Evolutionary conservation across 2,888 invertebrate species (phyloP).

Genomic region (Odontocolon sp.): DNA sequence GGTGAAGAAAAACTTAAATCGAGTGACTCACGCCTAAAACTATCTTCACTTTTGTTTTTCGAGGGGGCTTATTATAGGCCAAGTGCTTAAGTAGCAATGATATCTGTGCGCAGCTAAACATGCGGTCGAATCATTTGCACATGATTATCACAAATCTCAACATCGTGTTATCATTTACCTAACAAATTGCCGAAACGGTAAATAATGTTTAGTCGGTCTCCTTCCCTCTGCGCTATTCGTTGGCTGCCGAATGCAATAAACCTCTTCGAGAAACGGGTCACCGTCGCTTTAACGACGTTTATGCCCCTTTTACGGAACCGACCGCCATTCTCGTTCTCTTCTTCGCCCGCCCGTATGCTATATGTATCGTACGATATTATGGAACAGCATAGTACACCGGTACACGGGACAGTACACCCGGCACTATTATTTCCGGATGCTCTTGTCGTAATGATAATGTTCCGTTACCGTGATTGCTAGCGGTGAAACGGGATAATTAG

Average conservation of each 20-base stretch:
- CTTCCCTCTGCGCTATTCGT: constrained; percentile 29
- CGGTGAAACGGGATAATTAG: constrained; percentile 60
- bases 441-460: constrained; percentile 59
- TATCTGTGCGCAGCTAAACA: no score
- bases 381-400: neutral
- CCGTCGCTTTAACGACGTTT: constrained; percentile 59
- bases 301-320: constrained; percentile 65
- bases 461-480: constrained; percentile 60
- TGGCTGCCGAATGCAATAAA: constrained; percentile 52
- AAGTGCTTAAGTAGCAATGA: no score
- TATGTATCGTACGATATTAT: constrained; percentile 5
- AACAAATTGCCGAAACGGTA: constrained; percentile 59
- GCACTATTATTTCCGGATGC: constrained; percentile 68
- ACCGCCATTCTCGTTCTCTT: constrained; percentile 53
- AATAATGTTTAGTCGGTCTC: constrained; percentile 34
- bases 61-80: neutral
- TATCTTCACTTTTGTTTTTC: constrained; percentile 18
- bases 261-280: constrained; percentile 58
- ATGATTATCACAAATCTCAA: neutral
- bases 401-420: constrained; percentile 15
- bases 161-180: constrained; percentile 8
- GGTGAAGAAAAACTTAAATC: neutral
- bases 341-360: constrained; percentile 23
- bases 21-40: constrained; percentile 11
- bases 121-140: neutral